A percentile compares a stretch with the other conserved stretches of the same genome.
phyloP scores from a whole-genome alignment of 2,888 invertebrate species.

The Callinectes sapidus region DNA sequence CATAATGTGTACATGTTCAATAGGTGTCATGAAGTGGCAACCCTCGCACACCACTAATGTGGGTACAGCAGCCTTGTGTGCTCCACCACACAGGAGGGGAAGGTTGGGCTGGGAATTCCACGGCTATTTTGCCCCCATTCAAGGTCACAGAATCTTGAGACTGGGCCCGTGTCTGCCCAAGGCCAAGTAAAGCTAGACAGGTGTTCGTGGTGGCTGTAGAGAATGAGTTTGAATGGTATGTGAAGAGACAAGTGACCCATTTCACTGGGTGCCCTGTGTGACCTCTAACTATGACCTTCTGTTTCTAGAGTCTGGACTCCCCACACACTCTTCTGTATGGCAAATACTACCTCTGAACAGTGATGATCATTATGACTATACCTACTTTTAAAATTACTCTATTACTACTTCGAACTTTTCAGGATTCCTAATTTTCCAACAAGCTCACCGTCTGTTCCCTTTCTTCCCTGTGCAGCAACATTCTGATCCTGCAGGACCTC shows the following conservation, averaged over 20 bases:
- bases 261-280: conserved; percentile 8
- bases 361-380: neutral
- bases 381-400: neutral
- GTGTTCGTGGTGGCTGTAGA: neutral
- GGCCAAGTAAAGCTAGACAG: conserved; percentile 6
- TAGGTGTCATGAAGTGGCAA: conserved; percentile 19
- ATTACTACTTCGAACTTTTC: neutral
- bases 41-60: neutral
- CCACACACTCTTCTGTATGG: neutral
- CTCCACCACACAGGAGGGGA: conserved; percentile 6
- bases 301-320: neutral
- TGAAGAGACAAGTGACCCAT: neutral
- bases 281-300: conserved; percentile 7
- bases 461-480: conserved; percentile 61
- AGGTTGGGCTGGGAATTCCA: conserved; percentile 18
- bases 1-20: conserved; percentile 4
- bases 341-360: neutral
- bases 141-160: neutral
- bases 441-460: neutral
- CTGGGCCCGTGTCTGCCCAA: neutral
- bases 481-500: conserved; percentile 55
- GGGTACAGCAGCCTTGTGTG: conserved; percentile 1
- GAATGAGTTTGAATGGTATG: conserved; percentile 7
- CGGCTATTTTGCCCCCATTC: neutral
- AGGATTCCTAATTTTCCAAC: neutral